Evolutionary conservation across 2,113 vertebrate genomes (phyloP).

Genomic region (Pachycephala philippinensis): DNA sequence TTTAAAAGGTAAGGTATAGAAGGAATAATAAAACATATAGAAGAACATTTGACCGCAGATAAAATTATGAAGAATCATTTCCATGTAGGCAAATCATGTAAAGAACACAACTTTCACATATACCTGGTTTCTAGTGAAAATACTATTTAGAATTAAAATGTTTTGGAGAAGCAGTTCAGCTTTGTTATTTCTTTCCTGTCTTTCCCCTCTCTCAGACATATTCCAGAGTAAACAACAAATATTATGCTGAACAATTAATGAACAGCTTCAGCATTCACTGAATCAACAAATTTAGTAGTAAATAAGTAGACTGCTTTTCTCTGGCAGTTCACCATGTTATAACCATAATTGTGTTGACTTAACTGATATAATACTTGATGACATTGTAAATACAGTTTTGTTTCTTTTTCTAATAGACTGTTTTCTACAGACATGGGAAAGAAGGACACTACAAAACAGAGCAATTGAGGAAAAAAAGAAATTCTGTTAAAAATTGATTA

Average conservation of each 20-base stretch:
- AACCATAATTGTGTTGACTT: constrained; percentile 60
- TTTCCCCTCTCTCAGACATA: not conserved
- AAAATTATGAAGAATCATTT: not conserved
- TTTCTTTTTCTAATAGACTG: constrained; percentile 16
- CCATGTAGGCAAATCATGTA: not conserved
- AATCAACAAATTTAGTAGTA: constrained; percentile 54
- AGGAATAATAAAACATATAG: not conserved
- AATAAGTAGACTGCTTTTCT: constrained; percentile 39
- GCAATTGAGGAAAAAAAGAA: not conserved
- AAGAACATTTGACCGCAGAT: not conserved
- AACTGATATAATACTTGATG: constrained; percentile 34
- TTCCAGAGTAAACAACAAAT: constrained; percentile 30
- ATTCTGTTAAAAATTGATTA: not conserved
- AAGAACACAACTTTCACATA: not conserved
- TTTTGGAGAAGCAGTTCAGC: not conserved
- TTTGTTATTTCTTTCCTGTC: not conserved
- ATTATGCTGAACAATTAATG: constrained; percentile 33
- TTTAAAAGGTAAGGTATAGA: not conserved
- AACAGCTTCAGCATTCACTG: constrained; percentile 23
- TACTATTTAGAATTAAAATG: not conserved
- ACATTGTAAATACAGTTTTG: constrained; percentile 32
- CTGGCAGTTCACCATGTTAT: constrained; percentile 37
- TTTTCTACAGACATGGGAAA: not conserved
- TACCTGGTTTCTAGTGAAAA: not conserved
- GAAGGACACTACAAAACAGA: not conserved